Base-by-base conservation (phyloP, 2,797 vertebrate species). In the Hemibagrus guttatus region DNA sequence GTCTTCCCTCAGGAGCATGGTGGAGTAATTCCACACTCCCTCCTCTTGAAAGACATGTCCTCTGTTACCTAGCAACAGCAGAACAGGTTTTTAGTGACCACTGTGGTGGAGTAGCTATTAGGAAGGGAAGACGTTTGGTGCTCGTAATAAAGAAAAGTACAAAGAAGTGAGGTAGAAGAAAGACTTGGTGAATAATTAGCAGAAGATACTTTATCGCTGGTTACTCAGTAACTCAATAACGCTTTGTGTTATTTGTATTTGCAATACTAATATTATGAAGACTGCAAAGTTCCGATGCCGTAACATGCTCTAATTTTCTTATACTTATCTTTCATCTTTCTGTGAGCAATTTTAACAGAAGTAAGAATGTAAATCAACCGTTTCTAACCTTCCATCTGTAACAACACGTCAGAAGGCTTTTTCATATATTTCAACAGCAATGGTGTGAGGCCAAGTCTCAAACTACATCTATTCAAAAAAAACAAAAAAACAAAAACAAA, bases 1-100 rank as follows among this genome's bases (percentile, higher is more conserved):
- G 86, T 96, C 95, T 89, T 96, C 95, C 84, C 92, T 94, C 86
- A 96, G 35, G 71, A 96, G 90, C 92, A 96, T 94, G 83, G 92
- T 93, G 82, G 95, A 95, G 90, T 96, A 95, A 91, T 95, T 94
- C 86, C 91, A 94, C 80, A 96, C 91, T 6, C 91, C 90, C 26
- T 93, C 91, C 85, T 93, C 94, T 12, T 59, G 85, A 90, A 97
- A 96, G 79, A 91, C 83, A 80, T 76, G 87, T 81, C 89, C 89
- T 6, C 91, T 92, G 83, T 92, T 91, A 84, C 89, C 96, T 88
- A 85, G 26, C 72, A 84, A 87, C 78, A 90, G 28, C 4, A 79
- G 13, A 28, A 79, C 12, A 71, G 28, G 59, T 8, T 79, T 79
- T 80, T 52, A 87, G 4, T 52, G n/a, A 28, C 39, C 17, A 87